Base-by-base conservation (phyloP, 2,797 vertebrate species). In the Hipposideros larvatus region DNA sequence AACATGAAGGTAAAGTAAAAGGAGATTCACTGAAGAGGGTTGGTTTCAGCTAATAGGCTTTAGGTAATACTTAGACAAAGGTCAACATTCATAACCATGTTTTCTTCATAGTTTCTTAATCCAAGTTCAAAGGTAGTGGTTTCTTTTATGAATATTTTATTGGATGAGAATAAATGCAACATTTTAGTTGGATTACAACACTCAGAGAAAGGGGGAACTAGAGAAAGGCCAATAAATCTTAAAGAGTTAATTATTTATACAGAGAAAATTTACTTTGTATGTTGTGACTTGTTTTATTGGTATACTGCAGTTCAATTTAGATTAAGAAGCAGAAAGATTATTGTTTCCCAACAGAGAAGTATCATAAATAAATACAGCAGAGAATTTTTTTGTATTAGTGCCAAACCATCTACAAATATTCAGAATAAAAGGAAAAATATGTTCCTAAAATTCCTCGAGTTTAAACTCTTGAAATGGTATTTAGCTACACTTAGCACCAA, bases 91-190 rank as follows among this genome's bases (percentile, higher is more conserved):
- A 88, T 96, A 92, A 92, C 65, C 61, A 89, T 96, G 94, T 19
- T 98, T 98, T 97, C 96, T 97, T 97, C 87, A 94, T 13, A 94
- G 85, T 82, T 97, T 97, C 97, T 95, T 96, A 97, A 93, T 97
- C 94, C 96, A 98, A 97, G 98, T 97, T 98, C 96, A 98, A 98
- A 98, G 96, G 96, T 98, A 98, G 97, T 96, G 93, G 97, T 68
- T 97, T 98, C 97, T 97, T 98, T 97, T 98, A 98, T 98, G 98
- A 98, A 99, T 98, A 98, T 98, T 98, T 98, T 98, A 98, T 98
- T 97, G 98, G 97, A 97, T 94, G 96, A 98, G 97, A 98, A 98
- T 98, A 98, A 98, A 98, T 90, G 98, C 48, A 98, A 97, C 97
- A 94, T 97, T 98, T 98, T 97, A 93, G 98, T 97, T 95, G 97